Evolutionary conservation across 2,113 vertebrate species (phyloP).

Genomic region (Leuciscus idus): DNA sequence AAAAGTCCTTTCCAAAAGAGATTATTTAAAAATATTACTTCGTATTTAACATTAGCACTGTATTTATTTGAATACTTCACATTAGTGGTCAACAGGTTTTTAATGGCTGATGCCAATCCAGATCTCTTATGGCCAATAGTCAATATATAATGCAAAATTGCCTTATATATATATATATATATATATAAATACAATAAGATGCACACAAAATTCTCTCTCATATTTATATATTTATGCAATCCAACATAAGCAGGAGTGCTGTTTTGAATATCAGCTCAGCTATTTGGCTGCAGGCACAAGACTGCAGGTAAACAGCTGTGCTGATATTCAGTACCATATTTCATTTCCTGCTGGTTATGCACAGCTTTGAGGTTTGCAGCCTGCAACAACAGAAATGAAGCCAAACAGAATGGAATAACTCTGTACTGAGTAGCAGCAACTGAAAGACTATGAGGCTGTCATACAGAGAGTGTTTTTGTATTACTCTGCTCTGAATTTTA

Average conservation of each 20-base stretch:
- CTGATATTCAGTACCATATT: background rate
- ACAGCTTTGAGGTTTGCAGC: background rate
- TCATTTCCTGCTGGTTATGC: conserved; percentile 7
- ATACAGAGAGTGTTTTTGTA: background rate
- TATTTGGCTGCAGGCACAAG: background rate
- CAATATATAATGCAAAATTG: background rate
- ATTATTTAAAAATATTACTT: background rate
- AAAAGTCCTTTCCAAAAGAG: background rate
- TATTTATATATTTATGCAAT: background rate
- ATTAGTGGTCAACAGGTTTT: background rate
- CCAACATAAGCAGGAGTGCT: background rate
- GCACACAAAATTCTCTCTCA: background rate
- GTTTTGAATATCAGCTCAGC: background rate
- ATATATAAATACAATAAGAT: background rate
- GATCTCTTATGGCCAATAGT: background rate
- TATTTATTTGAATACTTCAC: background rate
- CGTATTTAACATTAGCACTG: background rate
- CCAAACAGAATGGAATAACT: background rate
- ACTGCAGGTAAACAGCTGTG: background rate
- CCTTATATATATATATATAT: background rate
- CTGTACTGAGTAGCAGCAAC: background rate
- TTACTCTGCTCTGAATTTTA: background rate
- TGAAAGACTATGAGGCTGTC: background rate
- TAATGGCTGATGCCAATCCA: background rate
- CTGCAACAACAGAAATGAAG: background rate